Percentiles rank a stretch among this genome's conserved stretches.
Evolutionary conservation across 2,888 invertebrate species (phyloP).

Genomic region (Pollenia angustigena): DNA sequence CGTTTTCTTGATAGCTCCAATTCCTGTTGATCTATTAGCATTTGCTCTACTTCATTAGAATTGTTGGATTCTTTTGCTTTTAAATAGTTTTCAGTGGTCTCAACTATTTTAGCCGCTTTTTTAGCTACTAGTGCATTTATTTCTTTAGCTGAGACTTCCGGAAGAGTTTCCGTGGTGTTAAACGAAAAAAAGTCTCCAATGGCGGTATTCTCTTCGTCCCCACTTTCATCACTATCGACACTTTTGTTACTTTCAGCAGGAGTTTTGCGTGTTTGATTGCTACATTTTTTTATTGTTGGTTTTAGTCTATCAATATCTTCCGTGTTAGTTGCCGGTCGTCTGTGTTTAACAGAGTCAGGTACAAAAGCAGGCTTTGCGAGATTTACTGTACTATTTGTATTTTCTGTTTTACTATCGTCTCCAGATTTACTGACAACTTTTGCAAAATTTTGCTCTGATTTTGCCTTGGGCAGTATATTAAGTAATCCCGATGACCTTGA

Average conservation of each 20-base stretch:
- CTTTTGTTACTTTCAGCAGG: background rate
- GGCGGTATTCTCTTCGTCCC: conserved; percentile 82
- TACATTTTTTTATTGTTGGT: conserved; percentile 47
- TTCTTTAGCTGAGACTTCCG: conserved; percentile 85
- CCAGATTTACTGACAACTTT: conserved; percentile 62
- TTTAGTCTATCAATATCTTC: conserved; percentile 77
- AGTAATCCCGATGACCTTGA: conserved; percentile 85
- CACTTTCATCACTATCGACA: conserved; percentile 85
- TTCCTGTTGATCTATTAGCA: conserved; percentile 67
- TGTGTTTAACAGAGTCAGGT: conserved; percentile 83
- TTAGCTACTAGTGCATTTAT: conserved; percentile 82
- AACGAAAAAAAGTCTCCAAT: conserved; percentile 82
- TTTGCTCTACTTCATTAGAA: background rate
- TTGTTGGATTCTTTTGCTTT: conserved; percentile 57
- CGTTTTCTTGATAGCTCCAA: conserved; percentile 76
- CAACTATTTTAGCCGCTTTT: conserved; percentile 82
- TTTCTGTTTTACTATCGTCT: background rate
- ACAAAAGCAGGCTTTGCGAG: conserved; percentile 78
- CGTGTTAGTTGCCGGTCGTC: conserved; percentile 81
- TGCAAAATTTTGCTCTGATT: conserved; percentile 80
- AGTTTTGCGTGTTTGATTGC: background rate
- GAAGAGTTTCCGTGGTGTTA: conserved; percentile 83
- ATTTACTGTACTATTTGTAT: background rate
- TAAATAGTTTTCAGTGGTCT: conserved; percentile 77
- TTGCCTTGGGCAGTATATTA: conserved; percentile 89